These are phyloP conservation scores for Meteorus cinctellus DNA, from an alignment of 2,888 invertebrate genomes.

Conservation along the genomic window DNA sequence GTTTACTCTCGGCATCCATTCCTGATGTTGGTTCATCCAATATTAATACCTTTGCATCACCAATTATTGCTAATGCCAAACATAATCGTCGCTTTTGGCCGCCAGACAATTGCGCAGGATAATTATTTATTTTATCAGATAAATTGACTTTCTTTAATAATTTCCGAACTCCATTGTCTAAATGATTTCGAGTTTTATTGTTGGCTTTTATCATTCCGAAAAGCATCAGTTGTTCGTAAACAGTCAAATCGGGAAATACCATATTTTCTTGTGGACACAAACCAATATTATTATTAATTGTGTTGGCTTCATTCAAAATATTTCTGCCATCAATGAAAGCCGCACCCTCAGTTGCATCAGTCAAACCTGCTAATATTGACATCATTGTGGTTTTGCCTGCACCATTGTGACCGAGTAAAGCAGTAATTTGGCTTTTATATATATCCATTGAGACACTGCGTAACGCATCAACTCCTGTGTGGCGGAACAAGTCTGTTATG, in stretches of 20 bases:
- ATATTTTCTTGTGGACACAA: conserved; percentile 94
- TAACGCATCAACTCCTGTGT: conserved; percentile 64
- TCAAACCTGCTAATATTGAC: conserved; percentile 91
- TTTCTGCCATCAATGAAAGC: conserved; percentile 84
- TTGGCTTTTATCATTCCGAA: conserved; percentile 84
- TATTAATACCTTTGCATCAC: conserved; percentile 81
- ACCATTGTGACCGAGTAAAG: conserved; percentile 89
- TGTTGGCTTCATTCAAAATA: conserved; percentile 78
- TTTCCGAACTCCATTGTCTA: conserved; percentile 75
- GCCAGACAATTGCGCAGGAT: conserved; percentile 85
- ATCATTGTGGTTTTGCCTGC: conserved; percentile 96
- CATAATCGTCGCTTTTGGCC: conserved; percentile 94
- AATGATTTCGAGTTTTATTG: conserved; percentile 69
- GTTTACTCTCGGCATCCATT: conserved; percentile 90
- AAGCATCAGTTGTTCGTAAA: conserved; percentile 87
- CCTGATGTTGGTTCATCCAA: conserved; percentile 93
- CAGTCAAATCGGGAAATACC: conserved; percentile 87
- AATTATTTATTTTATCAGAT: conserved; percentile 77
- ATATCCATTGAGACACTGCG: conserved; percentile 74
- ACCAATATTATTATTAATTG: conserved; percentile 84
- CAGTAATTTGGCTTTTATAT: conserved; percentile 92
- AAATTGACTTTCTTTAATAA: conserved; percentile 80
- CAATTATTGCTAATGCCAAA: conserved; percentile 89
- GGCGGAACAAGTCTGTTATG: conserved; percentile 58
- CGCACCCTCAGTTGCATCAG: conserved; percentile 81